Percentiles rank a stretch among this genome's conserved stretches.
These are phyloP conservation scores for Gymnocypris eckloni DNA, from an alignment of 2,797 vertebrate species.

Conservation along the genomic window DNA sequence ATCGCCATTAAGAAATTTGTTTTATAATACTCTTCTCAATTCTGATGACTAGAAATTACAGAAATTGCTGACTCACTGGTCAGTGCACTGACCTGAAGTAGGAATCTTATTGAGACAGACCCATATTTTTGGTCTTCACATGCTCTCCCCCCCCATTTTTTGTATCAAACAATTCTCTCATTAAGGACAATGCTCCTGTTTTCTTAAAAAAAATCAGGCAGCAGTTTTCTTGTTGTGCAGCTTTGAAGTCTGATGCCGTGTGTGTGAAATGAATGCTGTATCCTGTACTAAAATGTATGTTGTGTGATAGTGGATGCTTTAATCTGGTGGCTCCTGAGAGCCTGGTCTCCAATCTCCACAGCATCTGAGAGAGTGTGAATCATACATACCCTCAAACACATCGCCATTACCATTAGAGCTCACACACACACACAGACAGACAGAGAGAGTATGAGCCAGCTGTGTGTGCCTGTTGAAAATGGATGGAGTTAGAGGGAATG, in stretches of 20 bases:
- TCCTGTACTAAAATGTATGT: slow-evolving; percentile 41
- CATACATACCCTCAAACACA: slow-evolving; percentile 48
- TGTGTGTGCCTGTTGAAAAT: slow-evolving; percentile 44
- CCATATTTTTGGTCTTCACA: neutral
- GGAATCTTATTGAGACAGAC: neutral
- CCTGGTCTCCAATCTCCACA: slow-evolving; percentile 53
- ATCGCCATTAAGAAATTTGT: neutral
- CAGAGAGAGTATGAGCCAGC: neutral
- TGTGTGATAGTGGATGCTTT: slow-evolving; percentile 58
- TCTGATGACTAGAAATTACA: neutral
- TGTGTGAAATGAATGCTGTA: slow-evolving; percentile 37
- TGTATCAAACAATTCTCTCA: neutral
- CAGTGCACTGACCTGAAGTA: neutral
- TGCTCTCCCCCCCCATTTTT: neutral
- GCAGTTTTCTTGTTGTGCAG: slow-evolving; percentile 17
- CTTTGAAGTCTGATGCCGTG: slow-evolving; percentile 16
- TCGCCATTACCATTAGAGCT: slow-evolving; percentile 54
- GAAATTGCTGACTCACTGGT: neutral
- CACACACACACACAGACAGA: slow-evolving; percentile 12
- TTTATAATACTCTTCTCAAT: neutral
- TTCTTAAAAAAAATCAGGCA: neutral
- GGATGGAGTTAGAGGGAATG: slow-evolving; percentile 31
- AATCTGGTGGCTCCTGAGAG: slow-evolving; percentile 56
- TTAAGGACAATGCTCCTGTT: neutral
- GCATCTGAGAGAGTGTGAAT: slow-evolving; percentile 48